Evolutionary conservation across 2,888 invertebrate genomes (phyloP).

Genomic region (Ganaspis brasiliensis): DNA sequence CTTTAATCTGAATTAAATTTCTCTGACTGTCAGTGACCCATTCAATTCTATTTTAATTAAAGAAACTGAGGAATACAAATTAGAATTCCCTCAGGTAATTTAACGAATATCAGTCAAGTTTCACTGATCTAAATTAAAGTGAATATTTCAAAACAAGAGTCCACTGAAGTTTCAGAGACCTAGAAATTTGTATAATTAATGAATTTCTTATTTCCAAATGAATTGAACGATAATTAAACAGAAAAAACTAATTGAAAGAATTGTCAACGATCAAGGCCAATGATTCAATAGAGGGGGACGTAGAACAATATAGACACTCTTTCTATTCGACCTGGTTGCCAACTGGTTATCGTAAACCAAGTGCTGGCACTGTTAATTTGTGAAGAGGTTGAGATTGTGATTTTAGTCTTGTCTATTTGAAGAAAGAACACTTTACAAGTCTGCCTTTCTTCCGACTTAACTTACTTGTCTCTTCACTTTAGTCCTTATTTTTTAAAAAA

Average conservation of each 20-base stretch:
- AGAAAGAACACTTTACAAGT: constrained; percentile 32
- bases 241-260: constrained; percentile 15
- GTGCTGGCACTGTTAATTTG: constrained; percentile 52
- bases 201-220: background rate
- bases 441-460: constrained; percentile 22
- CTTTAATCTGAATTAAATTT: no score
- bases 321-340: constrained; percentile 29
- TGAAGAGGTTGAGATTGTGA: constrained; percentile 45
- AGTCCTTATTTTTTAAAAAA: constrained; percentile 1
- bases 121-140: background rate
- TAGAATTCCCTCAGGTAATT: background rate
- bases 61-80: background rate
- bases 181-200: background rate
- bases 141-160: background rate
- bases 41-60: no score
- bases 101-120: background rate
- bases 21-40: no score
- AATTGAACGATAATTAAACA: background rate
- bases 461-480: background rate
- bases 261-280: constrained; percentile 31
- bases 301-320: constrained; percentile 27
- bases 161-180: background rate
- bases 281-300: background rate
- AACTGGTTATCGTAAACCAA: constrained; percentile 31
- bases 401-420: constrained; percentile 38